phyloP scores from a whole-genome alignment of 2,113 vertebrate species.

The Parus major region DNA sequence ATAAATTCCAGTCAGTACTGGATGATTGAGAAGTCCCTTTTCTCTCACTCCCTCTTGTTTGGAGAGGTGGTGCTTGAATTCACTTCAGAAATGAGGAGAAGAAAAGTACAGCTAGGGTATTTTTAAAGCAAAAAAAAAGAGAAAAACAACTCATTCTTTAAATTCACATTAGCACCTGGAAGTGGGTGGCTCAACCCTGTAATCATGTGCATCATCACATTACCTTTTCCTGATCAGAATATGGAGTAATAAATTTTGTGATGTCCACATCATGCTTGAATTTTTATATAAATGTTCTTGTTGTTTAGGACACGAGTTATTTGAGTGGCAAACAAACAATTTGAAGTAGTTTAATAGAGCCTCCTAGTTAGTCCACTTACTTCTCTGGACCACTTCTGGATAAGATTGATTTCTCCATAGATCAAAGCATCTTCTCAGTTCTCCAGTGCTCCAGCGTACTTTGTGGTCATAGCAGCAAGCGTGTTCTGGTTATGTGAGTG shows the following conservation, averaged over 20 bases:
- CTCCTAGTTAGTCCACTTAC: neutral
- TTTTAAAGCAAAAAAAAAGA: neutral
- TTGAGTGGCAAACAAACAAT: neutral
- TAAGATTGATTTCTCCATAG: neutral
- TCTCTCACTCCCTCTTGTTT: slow-evolving; percentile 1
- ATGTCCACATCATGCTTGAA: neutral
- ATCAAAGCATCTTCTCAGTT: neutral
- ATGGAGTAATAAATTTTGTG: neutral
- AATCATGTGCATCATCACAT: neutral
- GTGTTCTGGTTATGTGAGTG: neutral
- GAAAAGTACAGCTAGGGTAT: neutral
- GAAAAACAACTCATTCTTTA: neutral
- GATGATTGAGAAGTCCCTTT: slow-evolving; percentile 48
- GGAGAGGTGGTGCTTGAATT: slow-evolving; percentile 36
- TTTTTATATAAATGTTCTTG: neutral
- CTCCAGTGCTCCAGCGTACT: neutral
- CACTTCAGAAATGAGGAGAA: slow-evolving; percentile 26
- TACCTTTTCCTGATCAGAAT: neutral
- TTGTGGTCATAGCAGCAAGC: neutral
- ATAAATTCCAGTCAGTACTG: slow-evolving; percentile 56
- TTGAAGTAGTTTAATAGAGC: neutral
- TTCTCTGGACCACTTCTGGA: neutral
- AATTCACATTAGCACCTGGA: neutral
- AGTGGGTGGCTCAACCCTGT: neutral
- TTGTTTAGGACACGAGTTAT: neutral